Evolutionary conservation across 1,140 invertebrate genomes (phyloP).

Genomic region (Fopius arisanus): DNA sequence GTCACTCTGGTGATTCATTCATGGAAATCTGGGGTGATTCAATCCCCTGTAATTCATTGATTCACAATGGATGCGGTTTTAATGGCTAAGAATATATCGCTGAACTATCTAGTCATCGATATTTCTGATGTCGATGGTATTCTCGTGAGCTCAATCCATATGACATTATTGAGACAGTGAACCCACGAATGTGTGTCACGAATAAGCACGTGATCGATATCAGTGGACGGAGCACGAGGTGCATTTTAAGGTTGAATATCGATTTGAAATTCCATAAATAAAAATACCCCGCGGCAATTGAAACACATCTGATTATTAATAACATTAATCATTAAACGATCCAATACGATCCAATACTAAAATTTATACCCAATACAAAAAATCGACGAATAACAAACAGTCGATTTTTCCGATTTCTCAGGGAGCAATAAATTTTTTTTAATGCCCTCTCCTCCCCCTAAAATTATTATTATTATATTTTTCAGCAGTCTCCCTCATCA

Average conservation of each 20-base stretch:
- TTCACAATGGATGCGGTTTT: neutral
- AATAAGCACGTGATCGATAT: neutral
- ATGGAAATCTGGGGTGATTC: neutral
- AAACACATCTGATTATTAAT: too few relatives aligned
- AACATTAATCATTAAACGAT: too few relatives aligned
- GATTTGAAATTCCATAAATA: neutral
- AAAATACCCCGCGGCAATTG: neutral
- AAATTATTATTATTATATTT: too few relatives aligned
- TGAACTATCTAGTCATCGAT: neutral
- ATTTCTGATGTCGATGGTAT: neutral
- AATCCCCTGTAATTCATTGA: neutral
- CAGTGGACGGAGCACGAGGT: neutral
- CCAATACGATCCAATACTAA: too few relatives aligned
- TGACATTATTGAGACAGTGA: neutral
- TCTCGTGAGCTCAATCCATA: neutral
- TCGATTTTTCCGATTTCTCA: too few relatives aligned
- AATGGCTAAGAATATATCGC: neutral
- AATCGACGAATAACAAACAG: too few relatives aligned
- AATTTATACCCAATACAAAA: too few relatives aligned
- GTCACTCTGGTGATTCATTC: neutral
- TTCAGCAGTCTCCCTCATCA: too few relatives aligned
- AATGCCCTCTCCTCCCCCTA: too few relatives aligned
- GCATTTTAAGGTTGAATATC: neutral
- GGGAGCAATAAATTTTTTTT: too few relatives aligned
- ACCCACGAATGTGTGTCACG: neutral